Conservation (phyloP, 2,113 vertebrate species). For the Pedionomus torquatus region DNA sequence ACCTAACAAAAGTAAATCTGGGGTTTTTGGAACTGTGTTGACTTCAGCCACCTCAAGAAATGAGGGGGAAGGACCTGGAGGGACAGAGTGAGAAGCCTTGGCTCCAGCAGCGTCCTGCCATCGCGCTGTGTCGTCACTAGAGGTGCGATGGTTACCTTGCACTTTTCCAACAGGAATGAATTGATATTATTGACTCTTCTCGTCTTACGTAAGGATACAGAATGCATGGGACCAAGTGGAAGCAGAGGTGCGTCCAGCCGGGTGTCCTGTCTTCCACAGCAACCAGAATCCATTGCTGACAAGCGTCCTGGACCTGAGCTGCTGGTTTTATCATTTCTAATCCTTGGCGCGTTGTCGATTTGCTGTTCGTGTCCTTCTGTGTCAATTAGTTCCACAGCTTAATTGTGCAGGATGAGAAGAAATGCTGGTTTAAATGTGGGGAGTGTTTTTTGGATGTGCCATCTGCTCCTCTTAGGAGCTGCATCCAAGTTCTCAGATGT, state of each 20-base stretch:
- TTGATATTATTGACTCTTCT: neutral
- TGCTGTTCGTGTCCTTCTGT: neutral
- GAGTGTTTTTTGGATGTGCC: neutral
- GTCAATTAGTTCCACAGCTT: neutral
- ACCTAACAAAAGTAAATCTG: neutral
- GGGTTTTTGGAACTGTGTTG: neutral
- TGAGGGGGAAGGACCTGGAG: neutral
- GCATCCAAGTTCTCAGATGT: neutral
- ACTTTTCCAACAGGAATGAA: neutral
- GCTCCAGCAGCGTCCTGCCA: neutral
- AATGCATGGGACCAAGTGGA: neutral
- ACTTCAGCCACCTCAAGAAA: neutral
- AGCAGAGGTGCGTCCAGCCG: neutral
- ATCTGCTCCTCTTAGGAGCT: neutral
- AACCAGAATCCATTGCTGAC: neutral
- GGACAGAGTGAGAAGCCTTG: neutral
- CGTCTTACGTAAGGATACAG: neutral
- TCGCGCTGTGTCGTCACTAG: fast-evolving
- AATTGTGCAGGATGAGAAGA: neutral
- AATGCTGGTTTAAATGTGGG: neutral
- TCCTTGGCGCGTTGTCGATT: neutral
- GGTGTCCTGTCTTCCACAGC: neutral
- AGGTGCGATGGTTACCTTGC: neutral
- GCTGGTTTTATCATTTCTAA: neutral
- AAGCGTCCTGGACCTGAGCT: neutral